A percentile compares a stretch with the other conserved stretches of the same genome.
These are phyloP conservation scores for Cryptoblepharus egeriae DNA, from an alignment of 2,797 vertebrate species.

Conservation along the genomic window DNA sequence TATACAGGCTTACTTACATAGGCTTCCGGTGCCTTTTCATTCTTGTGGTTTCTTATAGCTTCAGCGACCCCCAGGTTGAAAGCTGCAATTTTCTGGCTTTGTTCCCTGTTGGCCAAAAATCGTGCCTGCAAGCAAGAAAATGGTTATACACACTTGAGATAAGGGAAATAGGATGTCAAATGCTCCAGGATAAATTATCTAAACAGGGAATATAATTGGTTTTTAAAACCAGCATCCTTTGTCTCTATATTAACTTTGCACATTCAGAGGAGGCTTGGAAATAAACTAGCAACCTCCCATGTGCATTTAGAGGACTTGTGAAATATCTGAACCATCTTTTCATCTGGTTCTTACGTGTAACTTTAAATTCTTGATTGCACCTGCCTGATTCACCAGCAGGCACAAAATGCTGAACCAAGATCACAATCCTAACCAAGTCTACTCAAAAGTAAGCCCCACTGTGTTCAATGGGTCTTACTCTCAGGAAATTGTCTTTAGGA, in stretches of 20 bases:
- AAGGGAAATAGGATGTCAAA: not conserved
- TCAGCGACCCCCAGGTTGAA: constrained; percentile 80
- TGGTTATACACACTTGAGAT: not conserved
- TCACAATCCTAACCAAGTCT: too few species aligned
- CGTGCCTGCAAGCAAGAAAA: constrained; percentile 52
- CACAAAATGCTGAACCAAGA: too few species aligned
- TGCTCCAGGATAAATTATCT: accelerated
- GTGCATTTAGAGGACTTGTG: not conserved
- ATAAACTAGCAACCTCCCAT: not conserved
- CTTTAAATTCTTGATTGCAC: not conserved
- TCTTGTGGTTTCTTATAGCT: constrained; percentile 71
- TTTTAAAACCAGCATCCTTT: not conserved
- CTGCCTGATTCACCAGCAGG: too few species aligned
- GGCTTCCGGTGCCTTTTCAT: constrained; percentile 55
- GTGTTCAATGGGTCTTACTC: too few species aligned
- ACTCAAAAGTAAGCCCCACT: too few species aligned
- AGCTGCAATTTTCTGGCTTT: constrained; percentile 75
- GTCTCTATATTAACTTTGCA: not conserved
- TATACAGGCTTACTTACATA: constrained; percentile 70
- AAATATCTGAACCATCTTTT: not conserved
- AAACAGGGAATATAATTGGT: not conserved
- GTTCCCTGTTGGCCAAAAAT: constrained; percentile 66
- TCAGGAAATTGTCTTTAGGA: too few species aligned
- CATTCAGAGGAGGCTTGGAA: not conserved
- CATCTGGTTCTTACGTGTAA: not conserved